Conservation (phyloP, 2,797 vertebrate genomes). For the Cyprinella venusta region DNA sequence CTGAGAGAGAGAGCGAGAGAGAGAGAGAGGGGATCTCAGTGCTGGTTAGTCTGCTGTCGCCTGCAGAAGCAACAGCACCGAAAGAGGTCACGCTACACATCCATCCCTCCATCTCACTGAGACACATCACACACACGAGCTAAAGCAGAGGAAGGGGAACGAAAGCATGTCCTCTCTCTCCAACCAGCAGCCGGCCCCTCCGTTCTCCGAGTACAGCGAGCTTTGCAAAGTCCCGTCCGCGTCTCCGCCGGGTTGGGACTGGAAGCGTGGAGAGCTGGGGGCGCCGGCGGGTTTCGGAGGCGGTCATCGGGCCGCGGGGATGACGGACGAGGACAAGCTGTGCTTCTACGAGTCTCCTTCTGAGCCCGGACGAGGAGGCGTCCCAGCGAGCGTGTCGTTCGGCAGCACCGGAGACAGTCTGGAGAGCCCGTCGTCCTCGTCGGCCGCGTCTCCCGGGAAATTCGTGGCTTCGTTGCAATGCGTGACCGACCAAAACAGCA, state of each 20-base stretch:
- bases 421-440: constrained; percentile 76
- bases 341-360: constrained; percentile 87
- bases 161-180: constrained; percentile 87
- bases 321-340: constrained; percentile 92
- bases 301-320: constrained; percentile 72
- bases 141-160: constrained; percentile 56
- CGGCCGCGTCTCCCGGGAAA: constrained; percentile 73
- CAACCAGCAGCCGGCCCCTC: constrained; percentile 81
- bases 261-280: constrained; percentile 85
- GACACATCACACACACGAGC: constrained; percentile 21
- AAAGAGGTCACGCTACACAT: constrained; percentile 43
- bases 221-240: constrained; percentile 78
- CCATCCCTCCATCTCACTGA: neutral
- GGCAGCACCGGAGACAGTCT: constrained; percentile 79
- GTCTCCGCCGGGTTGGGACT: constrained; percentile 82
- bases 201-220: constrained; percentile 83
- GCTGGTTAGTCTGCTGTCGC: constrained; percentile 67
- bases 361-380: constrained; percentile 75
- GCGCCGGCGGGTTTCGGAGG: constrained; percentile 74
- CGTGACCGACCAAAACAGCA: constrained; percentile 68
- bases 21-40: constrained; percentile 63
- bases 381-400: constrained; percentile 71
- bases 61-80: constrained; percentile 53
- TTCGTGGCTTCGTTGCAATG: constrained; percentile 61
- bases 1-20: neutral